These are phyloP conservation scores for Tanytarsus gracilentus DNA, from an alignment of 2,888 invertebrate genomes.

Conservation along the genomic window DNA sequence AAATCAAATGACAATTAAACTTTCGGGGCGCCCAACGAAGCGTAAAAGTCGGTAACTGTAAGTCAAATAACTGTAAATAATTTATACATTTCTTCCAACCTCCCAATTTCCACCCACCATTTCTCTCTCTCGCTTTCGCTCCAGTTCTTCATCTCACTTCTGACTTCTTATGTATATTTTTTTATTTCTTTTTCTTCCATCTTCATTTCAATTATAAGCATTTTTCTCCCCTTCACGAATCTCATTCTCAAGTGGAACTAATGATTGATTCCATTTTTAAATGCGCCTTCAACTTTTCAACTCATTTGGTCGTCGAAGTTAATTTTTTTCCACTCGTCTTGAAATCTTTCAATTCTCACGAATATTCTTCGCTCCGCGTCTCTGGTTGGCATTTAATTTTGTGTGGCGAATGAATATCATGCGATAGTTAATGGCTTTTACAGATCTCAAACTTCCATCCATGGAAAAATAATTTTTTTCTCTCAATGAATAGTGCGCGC, in stretches of 20 bases:
- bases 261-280: slow-evolving; percentile 29
- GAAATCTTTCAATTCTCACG: slow-evolving; percentile 7
- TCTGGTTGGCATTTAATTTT: slow-evolving; percentile 23
- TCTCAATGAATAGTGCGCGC: too few species aligned
- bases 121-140: not conserved
- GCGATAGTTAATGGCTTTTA: slow-evolving; percentile 27
- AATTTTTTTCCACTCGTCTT: not conserved
- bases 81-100: not conserved
- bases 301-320: not conserved
- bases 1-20: slow-evolving; percentile 11
- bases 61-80: slow-evolving; percentile 2
- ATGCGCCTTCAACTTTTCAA: not conserved
- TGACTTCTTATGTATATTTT: not conserved
- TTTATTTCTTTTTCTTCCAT: not conserved
- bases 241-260: slow-evolving; percentile 28
- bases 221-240: too few species aligned
- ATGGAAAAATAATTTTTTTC: too few species aligned
- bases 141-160: not conserved
- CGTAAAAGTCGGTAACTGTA: not conserved
- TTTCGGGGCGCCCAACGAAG: not conserved
- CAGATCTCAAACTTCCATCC: too few species aligned
- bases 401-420: slow-evolving; percentile 23
- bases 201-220: too few species aligned
- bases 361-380: not conserved
- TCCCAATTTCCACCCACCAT: not conserved